Conservation (phyloP, 2,113 vertebrate genomes). For the Callipepla squamata region DNA sequence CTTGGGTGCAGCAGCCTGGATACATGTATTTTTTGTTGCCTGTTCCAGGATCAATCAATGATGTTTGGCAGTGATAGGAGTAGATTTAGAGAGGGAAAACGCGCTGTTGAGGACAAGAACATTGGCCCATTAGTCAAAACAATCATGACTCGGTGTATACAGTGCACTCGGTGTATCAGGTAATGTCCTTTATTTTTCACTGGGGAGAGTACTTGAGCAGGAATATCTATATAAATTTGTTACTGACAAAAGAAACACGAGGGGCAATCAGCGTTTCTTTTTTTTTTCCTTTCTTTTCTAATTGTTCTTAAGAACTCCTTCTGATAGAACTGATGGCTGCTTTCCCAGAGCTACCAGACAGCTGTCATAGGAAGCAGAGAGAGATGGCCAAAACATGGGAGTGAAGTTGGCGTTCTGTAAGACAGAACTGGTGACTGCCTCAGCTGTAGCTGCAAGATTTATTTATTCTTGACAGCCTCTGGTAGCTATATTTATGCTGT, state of each 20-base stretch:
- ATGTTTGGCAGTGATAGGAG: constrained; percentile 97
- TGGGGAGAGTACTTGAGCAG: not conserved
- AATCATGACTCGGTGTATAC: constrained; percentile 99
- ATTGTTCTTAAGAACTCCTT: not conserved
- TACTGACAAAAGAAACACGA: not conserved
- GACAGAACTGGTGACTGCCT: not conserved
- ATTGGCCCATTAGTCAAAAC: constrained; percentile 96
- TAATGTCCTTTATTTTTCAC: constrained; percentile 54
- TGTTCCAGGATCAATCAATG: constrained; percentile 95
- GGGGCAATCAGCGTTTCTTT: not conserved
- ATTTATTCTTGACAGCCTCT: not conserved
- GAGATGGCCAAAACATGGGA: not conserved
- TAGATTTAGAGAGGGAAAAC: constrained; percentile 91
- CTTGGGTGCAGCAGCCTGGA: not conserved
- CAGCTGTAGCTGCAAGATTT: not conserved
- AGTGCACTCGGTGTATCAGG: constrained; percentile 98
- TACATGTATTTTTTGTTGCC: constrained; percentile 10
- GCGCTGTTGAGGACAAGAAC: constrained; percentile 98
- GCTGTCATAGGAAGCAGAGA: not conserved
- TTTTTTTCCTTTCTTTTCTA: not conserved
- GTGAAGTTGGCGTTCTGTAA: not conserved
- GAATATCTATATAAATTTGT: not conserved
- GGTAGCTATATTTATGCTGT: not conserved
- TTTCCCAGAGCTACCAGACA: not conserved
- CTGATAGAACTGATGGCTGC: not conserved